These are phyloP conservation scores for Platalea minor DNA, from an alignment of 2,797 vertebrate species.

Conservation along the genomic window DNA sequence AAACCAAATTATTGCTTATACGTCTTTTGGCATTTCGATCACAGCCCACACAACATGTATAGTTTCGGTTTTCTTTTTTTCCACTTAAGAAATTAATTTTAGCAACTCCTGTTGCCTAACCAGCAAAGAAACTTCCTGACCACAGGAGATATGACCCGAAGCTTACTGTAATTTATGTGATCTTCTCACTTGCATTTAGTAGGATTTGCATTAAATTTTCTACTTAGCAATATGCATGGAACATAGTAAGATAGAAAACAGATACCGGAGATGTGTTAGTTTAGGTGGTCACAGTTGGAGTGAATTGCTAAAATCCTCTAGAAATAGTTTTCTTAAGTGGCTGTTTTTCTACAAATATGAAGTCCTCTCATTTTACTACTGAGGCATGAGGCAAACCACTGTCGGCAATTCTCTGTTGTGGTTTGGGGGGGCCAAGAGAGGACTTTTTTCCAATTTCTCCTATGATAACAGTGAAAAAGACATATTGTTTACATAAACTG, in stretches of 20 bases:
- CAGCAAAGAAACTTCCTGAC: neutral
- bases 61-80: neutral
- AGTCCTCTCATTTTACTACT: neutral
- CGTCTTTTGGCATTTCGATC: neutral
- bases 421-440: neutral
- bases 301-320: neutral
- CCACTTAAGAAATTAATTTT: neutral
- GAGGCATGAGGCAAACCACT: neutral
- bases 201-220: constrained; percentile 30
- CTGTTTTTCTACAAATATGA: neutral
- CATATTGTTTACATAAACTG: neutral
- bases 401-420: neutral
- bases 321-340: neutral
- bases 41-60: neutral
- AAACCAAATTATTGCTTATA: neutral
- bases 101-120: neutral
- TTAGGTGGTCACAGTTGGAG: neutral
- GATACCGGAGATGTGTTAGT: neutral
- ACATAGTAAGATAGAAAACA: neutral
- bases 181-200: neutral
- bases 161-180: neutral
- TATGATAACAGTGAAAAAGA: neutral
- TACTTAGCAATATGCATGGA: neutral
- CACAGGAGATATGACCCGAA: neutral
- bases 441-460: neutral